These are phyloP conservation scores for Centruroides sculpturatus DNA, from an alignment of 1,140 invertebrate genomes.

Conservation along the genomic window DNA sequence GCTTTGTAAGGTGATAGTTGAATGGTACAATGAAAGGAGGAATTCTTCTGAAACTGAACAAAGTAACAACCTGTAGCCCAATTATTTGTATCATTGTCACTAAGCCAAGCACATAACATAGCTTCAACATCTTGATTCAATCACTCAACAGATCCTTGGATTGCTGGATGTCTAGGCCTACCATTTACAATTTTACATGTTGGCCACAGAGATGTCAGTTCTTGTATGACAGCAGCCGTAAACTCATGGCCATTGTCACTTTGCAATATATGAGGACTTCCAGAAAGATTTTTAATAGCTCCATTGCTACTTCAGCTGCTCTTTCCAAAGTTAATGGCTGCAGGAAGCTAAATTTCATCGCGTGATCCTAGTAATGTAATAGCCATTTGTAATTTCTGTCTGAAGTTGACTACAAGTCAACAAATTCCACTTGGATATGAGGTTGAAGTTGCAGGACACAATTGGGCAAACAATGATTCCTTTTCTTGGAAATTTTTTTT, in stretches of 20 bases:
- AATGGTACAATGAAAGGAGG: conserved; percentile 3
- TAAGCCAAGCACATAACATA: conserved; percentile 7
- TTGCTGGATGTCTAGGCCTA: conserved; percentile 19
- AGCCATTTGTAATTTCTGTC: conserved; percentile 7
- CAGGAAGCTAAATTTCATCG: conserved; percentile 1
- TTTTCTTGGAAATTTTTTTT: conserved; percentile 6
- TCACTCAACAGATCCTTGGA: conserved; percentile 20
- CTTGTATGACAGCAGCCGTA: conserved; percentile 22
- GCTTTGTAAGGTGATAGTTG: conserved; percentile 1
- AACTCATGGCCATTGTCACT: conserved; percentile 19
- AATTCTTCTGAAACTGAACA: not conserved
- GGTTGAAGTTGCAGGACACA: conserved; percentile 1
- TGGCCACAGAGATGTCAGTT: conserved; percentile 22
- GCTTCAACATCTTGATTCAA: conserved; percentile 18
- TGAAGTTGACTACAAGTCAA: conserved; percentile 5
- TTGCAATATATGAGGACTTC: conserved; percentile 19
- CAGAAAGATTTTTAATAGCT: conserved; percentile 22
- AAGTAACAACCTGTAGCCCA: conserved; percentile 16
- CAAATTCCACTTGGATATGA: conserved; percentile 5
- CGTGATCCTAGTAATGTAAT: conserved; percentile 2
- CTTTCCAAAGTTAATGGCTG: not conserved
- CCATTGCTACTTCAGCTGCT: conserved; percentile 13
- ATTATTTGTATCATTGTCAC: not conserved
- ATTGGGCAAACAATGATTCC: conserved; percentile 1
- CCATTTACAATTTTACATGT: conserved; percentile 15